Evolutionary conservation across 2,797 vertebrate genomes (phyloP), one percentile per base, ranked within the genome.

Genomic region (Rallus crepitans): DNA sequence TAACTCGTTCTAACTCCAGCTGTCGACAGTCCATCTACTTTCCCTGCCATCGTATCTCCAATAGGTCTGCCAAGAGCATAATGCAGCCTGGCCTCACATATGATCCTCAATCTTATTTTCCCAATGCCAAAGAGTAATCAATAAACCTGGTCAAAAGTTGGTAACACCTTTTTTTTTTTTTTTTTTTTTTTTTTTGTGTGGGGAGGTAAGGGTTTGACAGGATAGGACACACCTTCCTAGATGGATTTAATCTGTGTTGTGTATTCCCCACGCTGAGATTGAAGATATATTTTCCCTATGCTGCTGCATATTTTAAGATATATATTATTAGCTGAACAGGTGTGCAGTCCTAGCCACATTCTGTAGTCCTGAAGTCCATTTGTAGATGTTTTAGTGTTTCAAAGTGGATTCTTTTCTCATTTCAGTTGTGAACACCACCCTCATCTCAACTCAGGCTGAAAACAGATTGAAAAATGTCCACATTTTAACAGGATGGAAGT

Each of bases 1-100:
- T 25, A 90, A 56, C 6, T 71, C 53, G 53, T 17, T 88, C 14
- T 66, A 89, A 81, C 1, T 14, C 37, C 70, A 93, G 15, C 55
- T 93, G 53, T 56, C 90, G 90, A 53, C 45, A 82, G 33, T 84
- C 55, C 73, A 72, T 92, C 80, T 87, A 53, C 79, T 83, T 92
- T 79, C 63, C 31, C n/a, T 92, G 70, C 35, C 65, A 90, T 83
- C 72, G 83, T 31, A 68, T 17, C 37, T 65, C 23, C 64, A 71
- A 57, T 64, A 88, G 9, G 45, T 68, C 80, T 95, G 80, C 86
- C 77, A 92, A 75, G 75, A 92, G 68, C 25, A 75, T 68, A 90
- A 86, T 68, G 69, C 24, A 83, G 33, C 53, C 80, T 85, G 79
- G 61, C 31, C 94, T 31, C n/a, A 15, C 77, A 28, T 19, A 78